Evolutionary conservation across 2,113 vertebrate genomes (phyloP).

Genomic region (Piaya cayana): DNA sequence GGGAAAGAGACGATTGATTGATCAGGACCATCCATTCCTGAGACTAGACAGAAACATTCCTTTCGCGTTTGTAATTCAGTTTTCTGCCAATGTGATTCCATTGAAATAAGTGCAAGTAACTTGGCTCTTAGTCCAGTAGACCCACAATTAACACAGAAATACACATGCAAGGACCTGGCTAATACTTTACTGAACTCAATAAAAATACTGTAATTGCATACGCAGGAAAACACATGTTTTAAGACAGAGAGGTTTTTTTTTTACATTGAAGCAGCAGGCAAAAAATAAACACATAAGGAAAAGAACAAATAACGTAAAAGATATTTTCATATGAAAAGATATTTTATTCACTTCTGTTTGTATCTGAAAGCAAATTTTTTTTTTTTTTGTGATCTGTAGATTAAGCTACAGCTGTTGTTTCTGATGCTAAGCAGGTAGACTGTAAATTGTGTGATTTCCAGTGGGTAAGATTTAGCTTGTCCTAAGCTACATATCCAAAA

Average conservation of each 20-base stretch:
- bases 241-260: background rate
- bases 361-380: conserved; percentile 51
- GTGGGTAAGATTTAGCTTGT: background rate
- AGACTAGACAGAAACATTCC: background rate
- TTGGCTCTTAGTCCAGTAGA: background rate
- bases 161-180: background rate
- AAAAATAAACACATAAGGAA: background rate
- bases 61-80: background rate
- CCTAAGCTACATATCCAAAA: background rate
- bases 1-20: background rate
- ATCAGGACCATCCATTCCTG: background rate
- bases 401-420: conserved; percentile 40
- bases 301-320: background rate
- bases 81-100: background rate
- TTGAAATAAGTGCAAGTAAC: background rate
- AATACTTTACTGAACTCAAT: background rate
- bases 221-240: background rate
- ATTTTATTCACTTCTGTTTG: conserved; percentile 53
- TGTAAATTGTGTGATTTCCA: background rate
- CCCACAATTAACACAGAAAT: background rate
- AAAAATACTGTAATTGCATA: background rate
- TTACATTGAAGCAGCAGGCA: background rate
- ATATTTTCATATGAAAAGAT: background rate
- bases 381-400: conserved; percentile 3
- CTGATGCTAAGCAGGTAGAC: conserved; percentile 15